Percentiles rank a stretch among this genome's conserved stretches.
These are phyloP conservation scores for Sesia bembeciformis DNA, from an alignment of 2,888 invertebrate genomes.

Conservation along the genomic window DNA sequence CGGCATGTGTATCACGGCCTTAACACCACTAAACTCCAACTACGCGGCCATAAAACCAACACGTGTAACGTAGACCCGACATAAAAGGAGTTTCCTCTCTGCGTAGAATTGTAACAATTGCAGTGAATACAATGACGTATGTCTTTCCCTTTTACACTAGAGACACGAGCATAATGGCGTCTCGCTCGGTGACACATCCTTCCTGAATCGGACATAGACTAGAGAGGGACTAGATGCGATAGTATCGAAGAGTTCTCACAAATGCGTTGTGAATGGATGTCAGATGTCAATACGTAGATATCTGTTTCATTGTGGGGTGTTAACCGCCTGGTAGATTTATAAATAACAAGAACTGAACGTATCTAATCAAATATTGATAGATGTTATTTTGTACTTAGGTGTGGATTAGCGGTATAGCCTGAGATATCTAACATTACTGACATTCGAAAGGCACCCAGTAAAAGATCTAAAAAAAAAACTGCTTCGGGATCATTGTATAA, in stretches of 20 bases:
- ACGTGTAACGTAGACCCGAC: slow-evolving; percentile 11
- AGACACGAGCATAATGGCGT: slow-evolving; percentile 52
- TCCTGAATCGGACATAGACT: slow-evolving; percentile 48
- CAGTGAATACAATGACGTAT: slow-evolving; percentile 51
- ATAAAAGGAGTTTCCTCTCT: slow-evolving; percentile 49
- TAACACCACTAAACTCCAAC: no score
- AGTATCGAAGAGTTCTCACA: slow-evolving; percentile 34
- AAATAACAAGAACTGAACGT: no score
- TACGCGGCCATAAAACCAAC: neutral
- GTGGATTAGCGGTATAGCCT: no score
- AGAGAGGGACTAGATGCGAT: slow-evolving; percentile 34
- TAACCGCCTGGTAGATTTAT: neutral
- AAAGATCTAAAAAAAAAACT: no score
- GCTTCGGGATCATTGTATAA: no score
- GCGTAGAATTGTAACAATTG: slow-evolving; percentile 61
- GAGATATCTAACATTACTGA: no score
- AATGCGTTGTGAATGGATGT: slow-evolving; percentile 26
- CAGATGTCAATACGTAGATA: slow-evolving; percentile 27
- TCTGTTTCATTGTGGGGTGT: slow-evolving; percentile 19
- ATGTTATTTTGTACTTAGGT: no score
- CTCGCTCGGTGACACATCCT: slow-evolving; percentile 60
- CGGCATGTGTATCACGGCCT: no score
- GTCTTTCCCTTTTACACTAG: slow-evolving; percentile 51
- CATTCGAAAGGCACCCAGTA: no score
- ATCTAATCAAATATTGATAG: no score